Evolutionary conservation across 2,797 vertebrate species (phyloP), one percentile per base, ranked within the genome.

Genomic region (Bradypus variegatus): DNA sequence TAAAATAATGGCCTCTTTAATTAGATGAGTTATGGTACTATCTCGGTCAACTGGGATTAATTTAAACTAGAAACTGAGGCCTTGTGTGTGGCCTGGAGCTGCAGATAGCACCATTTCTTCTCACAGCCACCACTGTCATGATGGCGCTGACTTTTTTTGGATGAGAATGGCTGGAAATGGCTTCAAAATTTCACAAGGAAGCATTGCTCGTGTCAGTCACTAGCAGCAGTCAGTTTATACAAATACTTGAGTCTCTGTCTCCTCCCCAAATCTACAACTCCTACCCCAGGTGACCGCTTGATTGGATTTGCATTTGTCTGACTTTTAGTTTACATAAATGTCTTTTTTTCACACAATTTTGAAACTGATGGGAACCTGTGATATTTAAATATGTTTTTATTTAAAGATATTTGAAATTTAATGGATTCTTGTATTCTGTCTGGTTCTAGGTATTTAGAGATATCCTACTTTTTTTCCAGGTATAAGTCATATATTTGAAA

Each of bases 381-480:
- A 23, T 77, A 69, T 48, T 55, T 93, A 88, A 83, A 53, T 27
- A 19, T 41, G 18, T 27, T 79, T 84, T 53, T 92, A 73, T 91
- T 86, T 55, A 53, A 82, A 82, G 29, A 45, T 58, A 73, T 72
- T 76, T 69, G 38, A 58, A 79, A 79, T 75, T 87, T 58, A 38
- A 80, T 70, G n/a, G 41, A 90, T 75, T 77, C 21, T 88, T 94
- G 72, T 87, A 33, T 76, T 89, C 36, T 88, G 93, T 86, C 13
- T 62, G 36, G 38, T 75, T 88, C 45, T 78, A 19, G 12, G 31
- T 79, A 78, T 50, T 50, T 86, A 53, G 25, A 50, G 27, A 50
- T 88, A 90, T 77, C 3, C 3, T 88, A 41, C 6, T 58, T 78
- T 77, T 58, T 45, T 31, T 14, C 23, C 41, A 79, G 60, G 3